These are phyloP conservation scores for Picus viridis DNA, from an alignment of 2,797 vertebrate genomes.

Conservation along the genomic window DNA sequence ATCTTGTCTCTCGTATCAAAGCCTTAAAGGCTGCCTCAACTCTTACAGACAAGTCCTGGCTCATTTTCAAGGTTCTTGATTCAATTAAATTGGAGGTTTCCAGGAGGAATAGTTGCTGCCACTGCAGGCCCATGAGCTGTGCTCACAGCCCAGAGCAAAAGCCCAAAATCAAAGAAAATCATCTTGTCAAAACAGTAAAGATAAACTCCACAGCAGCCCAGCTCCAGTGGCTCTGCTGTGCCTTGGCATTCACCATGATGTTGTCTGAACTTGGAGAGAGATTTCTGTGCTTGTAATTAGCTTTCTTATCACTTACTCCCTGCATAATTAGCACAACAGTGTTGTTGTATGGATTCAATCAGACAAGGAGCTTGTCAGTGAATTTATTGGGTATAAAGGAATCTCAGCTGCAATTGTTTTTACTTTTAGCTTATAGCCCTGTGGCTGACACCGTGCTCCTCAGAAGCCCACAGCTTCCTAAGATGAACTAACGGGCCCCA, in stretches of 20 bases:
- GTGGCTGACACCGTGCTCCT: not conserved
- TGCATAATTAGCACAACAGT: conserved; percentile 58
- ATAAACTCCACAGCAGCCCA: conserved; percentile 23
- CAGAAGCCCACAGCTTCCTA: not conserved
- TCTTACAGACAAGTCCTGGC: not conserved
- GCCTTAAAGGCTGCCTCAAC: not conserved
- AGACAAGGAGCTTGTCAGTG: conserved; percentile 44
- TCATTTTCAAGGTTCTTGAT: conserved; percentile 50
- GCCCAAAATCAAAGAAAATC: conserved; percentile 55
- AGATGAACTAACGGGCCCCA: not conserved
- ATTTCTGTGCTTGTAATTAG: conserved; percentile 68
- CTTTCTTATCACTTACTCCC: conserved; percentile 62
- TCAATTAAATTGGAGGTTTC: conserved; percentile 44
- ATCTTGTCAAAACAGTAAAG: conserved; percentile 51
- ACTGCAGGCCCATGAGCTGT: not conserved
- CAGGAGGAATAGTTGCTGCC: conserved; percentile 24
- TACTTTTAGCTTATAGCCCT: conserved; percentile 3
- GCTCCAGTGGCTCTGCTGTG: conserved; percentile 31
- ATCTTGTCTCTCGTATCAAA: not conserved
- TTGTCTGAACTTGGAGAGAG: conserved; percentile 49
- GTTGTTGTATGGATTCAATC: conserved; percentile 9
- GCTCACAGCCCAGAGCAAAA: conserved; percentile 43
- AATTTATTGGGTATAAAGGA: not conserved
- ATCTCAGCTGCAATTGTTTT: not conserved
- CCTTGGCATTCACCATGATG: conserved; percentile 40